phyloP scores from a whole-genome alignment of 2,888 invertebrate species.

The Actias luna region DNA sequence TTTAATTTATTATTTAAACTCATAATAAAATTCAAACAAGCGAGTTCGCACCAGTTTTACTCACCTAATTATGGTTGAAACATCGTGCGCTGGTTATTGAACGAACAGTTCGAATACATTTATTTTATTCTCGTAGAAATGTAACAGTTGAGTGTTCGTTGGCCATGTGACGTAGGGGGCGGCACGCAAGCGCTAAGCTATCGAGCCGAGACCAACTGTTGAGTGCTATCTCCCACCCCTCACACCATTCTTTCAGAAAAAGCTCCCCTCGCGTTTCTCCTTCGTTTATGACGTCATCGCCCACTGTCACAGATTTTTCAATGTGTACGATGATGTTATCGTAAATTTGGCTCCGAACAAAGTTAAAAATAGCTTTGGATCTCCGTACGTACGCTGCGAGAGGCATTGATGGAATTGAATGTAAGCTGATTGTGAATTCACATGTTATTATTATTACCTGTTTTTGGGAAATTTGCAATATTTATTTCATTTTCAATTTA shows the following conservation, averaged over 20 bases:
- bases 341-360: conserved; percentile 42
- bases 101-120: conserved; percentile 21
- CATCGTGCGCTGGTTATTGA: conserved; percentile 26
- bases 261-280: conserved; percentile 37
- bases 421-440: neutral
- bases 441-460: neutral
- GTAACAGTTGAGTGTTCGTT: conserved; percentile 36
- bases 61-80: conserved; percentile 40
- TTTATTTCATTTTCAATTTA: neutral
- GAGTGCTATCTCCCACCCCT: conserved; percentile 55
- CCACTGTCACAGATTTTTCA: conserved; percentile 43
- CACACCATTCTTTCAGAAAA: conserved; percentile 39
- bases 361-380: conserved; percentile 25
- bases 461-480: neutral
- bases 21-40: conserved; percentile 37
- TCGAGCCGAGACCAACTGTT: conserved; percentile 77
- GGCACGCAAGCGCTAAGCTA: conserved; percentile 71
- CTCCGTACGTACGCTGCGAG: conserved; percentile 9
- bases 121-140: neutral
- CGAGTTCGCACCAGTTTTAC: conserved; percentile 41
- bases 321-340: conserved; percentile 41
- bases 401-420: conserved; percentile 11
- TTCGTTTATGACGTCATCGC: conserved; percentile 62
- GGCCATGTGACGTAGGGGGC: conserved; percentile 54
- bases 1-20: conserved; percentile 44